Evolutionary conservation across 2,888 invertebrate genomes (phyloP).

Genomic region (Cryptus viduatorius): DNA sequence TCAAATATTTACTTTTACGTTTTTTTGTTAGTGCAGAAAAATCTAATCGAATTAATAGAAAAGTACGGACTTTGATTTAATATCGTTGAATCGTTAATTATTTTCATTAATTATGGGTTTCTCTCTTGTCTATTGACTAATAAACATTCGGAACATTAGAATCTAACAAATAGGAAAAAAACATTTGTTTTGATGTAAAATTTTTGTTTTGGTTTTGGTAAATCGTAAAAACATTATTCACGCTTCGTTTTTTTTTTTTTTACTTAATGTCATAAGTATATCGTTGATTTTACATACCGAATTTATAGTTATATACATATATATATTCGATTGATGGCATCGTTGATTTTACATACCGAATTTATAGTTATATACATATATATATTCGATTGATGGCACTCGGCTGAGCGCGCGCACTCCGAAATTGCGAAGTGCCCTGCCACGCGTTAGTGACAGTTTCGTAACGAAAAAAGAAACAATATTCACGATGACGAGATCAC

Average conservation of each 20-base stretch:
- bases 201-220: background rate
- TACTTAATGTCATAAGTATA: too few species aligned
- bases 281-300: too few species aligned
- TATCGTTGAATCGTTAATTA: background rate
- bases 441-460: conserved; percentile 62
- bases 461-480: conserved; percentile 37
- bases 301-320: too few species aligned
- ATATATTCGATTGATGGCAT: too few species aligned
- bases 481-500: conserved; percentile 58
- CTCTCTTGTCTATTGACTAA: conserved; percentile 11
- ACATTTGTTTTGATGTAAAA: background rate
- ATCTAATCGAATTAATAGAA: conserved; percentile 40
- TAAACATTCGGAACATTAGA: background rate
- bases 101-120: background rate
- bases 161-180: background rate
- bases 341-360: too few species aligned
- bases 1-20: too few species aligned
- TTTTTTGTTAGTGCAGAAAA: background rate
- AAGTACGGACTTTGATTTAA: conserved; percentile 48
- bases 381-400: background rate
- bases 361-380: too few species aligned
- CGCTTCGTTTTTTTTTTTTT: background rate
- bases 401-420: conserved; percentile 27
- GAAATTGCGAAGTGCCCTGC: conserved; percentile 23
- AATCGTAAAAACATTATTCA: too few species aligned